Evolutionary conservation across 2,113 vertebrate species (phyloP), one percentile per base, ranked within the genome.

Genomic region (Sinocyclocheilus anshuiensis): DNA sequence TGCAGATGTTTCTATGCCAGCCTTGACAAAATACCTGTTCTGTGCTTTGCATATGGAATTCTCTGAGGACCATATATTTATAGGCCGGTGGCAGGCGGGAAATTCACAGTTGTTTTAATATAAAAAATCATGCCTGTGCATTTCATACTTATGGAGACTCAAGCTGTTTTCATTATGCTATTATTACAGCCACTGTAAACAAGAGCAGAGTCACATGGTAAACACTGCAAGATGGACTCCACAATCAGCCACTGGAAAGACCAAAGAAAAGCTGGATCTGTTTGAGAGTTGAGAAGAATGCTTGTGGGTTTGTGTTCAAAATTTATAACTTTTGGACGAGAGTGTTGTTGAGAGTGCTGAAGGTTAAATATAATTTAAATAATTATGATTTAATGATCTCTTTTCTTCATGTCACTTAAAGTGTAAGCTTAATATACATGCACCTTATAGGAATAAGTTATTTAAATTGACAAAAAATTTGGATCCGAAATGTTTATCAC

Each of bases 21-120:
- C 79, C 61, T 79, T 89, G 88, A 89, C 86, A 89, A 87, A 89
- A 87, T 87, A 89, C 84, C 84, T 84, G 86, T 77, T 75, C 20
- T 29, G 74, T 87, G 65, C 33, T 89, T 87, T 89, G 88, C 88
- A 89, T 87, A 86, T 69, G 88, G 57, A 86, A 75, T 67, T 36
- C 80, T 81, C 80, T 36, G 45, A 67, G 84, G 88, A 87, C 48
- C 36, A 67, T 79, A 83, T 87, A 89, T 89, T 89, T 89, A 89
- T 89, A 89, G 84, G 83, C 74, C 26, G 15, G 45, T 83, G 88
- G 86, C 86, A 85, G 86, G 53, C 61, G 53, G 81, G 81, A 83
- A 82, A 87, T 84, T 83, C 76, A 82, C 86, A 80, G 84, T 87
- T 86, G 65, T 86, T 86, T 89, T 77, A 84, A 67, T 87, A 81